phyloP scores from a whole-genome alignment of 2,888 invertebrate species.

The Aporophyla lueneburgensis region DNA sequence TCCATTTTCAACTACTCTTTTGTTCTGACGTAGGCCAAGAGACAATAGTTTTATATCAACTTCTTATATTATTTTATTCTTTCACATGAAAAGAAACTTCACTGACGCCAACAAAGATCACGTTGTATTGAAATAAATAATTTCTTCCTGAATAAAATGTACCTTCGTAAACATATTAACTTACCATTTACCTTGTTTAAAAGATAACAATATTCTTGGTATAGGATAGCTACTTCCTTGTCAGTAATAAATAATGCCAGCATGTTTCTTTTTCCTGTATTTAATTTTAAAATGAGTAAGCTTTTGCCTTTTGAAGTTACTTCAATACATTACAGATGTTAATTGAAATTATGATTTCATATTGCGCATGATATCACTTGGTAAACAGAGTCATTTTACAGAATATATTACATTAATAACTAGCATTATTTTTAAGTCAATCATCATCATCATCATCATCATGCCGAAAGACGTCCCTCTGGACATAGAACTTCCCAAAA shows the following conservation, averaged over 20 bases:
- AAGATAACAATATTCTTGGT: slow-evolving; percentile 53
- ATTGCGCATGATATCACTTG: neutral
- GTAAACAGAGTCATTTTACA: neutral
- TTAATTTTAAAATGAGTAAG: slow-evolving; percentile 31
- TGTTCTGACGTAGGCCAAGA: neutral
- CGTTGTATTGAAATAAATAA: slow-evolving; percentile 38
- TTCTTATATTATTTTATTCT: slow-evolving; percentile 3
- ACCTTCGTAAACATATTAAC: slow-evolving; percentile 55
- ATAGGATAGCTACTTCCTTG: slow-evolving; percentile 44
- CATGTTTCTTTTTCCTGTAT: slow-evolving; percentile 43
- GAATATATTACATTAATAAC: neutral
- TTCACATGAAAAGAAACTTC: slow-evolving; percentile 1
- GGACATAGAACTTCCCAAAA: too few relatives aligned
- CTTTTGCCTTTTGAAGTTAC: slow-evolving; percentile 12
- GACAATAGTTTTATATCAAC: neutral
- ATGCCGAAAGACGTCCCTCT: too few relatives aligned
- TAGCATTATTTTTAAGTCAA: neutral
- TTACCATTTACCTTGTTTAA: slow-evolving; percentile 51
- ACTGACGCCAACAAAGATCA: slow-evolving; percentile 19
- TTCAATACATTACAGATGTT: slow-evolving; percentile 2
- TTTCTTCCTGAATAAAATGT: slow-evolving; percentile 50
- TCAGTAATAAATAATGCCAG: slow-evolving; percentile 47
- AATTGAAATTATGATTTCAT: slow-evolving; percentile 8
- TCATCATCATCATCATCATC: neutral
- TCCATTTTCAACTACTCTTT: neutral